Evolutionary conservation across 2,888 invertebrate species (phyloP), one percentile per base, ranked within the genome.

Genomic region (Ellobium chinense): DNA sequence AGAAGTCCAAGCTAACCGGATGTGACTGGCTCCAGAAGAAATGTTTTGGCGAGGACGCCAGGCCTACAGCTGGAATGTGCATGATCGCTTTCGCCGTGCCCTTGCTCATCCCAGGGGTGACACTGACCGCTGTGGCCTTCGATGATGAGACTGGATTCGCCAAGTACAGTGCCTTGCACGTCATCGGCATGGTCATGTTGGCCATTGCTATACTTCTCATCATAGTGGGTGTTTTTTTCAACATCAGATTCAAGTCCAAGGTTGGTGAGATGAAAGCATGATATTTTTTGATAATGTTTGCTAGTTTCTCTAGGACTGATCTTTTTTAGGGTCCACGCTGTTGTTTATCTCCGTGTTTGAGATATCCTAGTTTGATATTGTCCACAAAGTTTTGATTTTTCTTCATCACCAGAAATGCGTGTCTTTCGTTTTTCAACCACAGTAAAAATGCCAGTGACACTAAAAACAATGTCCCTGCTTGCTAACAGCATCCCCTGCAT

Each of bases 1-100:
- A 0, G 2, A 29, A 62, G 1, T 24, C 36, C 21, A 29, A 74
- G 46, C 27, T 63, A 12, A 63, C 27, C 29, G 58, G 18, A 18
- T 46, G 24, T 46, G 12, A 63, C 1, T 24, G 5, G 1, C 18
- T 12, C 18, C 29, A 21, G 21, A 36, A 66, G 24, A 60, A 37
- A 65, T 65, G 37, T 34, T 39, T 72, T 14, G 56, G 31, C 5
- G 82, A 82, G 14, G 80, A 85, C 27, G 74, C 82, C 29, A 82
- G 83, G 54, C 65, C 80, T 1, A 70, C 80, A 63, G 24, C 85
- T 68, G 86, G 86, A 4, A 86, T 85, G 4, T 86, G 87, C 74
- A 79, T 88, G 83, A 82, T 88, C 27, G 85, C 82, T n/a, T 87
- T 87, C 68, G 83, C 86, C 12, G 76, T 88, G 21, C 88, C 88